These are phyloP conservation scores for Bradysia coprophila DNA, from an alignment of 1,140 invertebrate species.

Conservation along the genomic window DNA sequence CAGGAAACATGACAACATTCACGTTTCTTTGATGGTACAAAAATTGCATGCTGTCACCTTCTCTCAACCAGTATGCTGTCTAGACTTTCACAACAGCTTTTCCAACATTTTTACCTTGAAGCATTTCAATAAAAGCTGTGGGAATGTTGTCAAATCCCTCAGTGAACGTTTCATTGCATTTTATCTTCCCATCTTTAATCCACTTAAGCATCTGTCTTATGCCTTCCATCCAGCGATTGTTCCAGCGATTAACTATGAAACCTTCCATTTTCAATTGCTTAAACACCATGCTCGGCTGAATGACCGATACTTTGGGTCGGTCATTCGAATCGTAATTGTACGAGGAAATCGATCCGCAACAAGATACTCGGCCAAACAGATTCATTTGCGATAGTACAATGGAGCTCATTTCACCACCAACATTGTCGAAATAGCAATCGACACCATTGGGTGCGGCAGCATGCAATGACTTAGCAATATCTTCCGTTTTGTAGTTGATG, in stretches of 20 bases:
- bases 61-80: too few relatives aligned
- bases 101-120: slow-evolving; percentile 39
- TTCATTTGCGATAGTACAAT: slow-evolving; percentile 39
- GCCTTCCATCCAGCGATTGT: slow-evolving; percentile 15
- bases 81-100: slow-evolving; percentile 38
- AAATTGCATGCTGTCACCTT: too few relatives aligned
- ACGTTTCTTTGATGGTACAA: too few relatives aligned
- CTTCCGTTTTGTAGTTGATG: slow-evolving; percentile 49
- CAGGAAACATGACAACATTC: too few relatives aligned
- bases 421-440: slow-evolving; percentile 50
- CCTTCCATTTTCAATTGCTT: slow-evolving; percentile 40
- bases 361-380: slow-evolving; percentile 30
- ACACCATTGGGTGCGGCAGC: slow-evolving; percentile 39
- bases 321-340: not conserved
- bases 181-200: slow-evolving; percentile 35
- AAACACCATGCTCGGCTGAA: slow-evolving; percentile 29
- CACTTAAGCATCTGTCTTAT: slow-evolving; percentile 34
- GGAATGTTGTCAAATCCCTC: slow-evolving; percentile 45
- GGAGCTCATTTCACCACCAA: slow-evolving; percentile 42
- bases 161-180: slow-evolving; percentile 36
- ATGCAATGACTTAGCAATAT: slow-evolving; percentile 30
- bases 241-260: slow-evolving; percentile 31
- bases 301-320: slow-evolving; percentile 15
- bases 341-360: slow-evolving; percentile 33
- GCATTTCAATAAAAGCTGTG: slow-evolving; percentile 37